Conservation (phyloP, 2,888 invertebrate genomes). For the Dromius quadrimaculatus region DNA sequence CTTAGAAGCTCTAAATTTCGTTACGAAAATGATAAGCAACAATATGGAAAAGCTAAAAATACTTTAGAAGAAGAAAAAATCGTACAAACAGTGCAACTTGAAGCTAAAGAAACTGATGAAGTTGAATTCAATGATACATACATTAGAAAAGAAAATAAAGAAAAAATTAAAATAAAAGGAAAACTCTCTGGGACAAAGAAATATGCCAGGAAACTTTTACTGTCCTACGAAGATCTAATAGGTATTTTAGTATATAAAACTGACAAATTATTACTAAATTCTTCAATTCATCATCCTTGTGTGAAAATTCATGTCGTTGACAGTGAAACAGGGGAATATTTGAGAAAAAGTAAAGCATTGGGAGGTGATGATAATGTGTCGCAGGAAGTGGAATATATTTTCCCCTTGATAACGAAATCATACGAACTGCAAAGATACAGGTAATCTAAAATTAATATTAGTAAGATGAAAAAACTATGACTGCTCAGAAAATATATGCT, state of each 20-base stretch:
- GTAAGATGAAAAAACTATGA: too few species aligned
- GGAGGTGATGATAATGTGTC: slow-evolving; percentile 67
- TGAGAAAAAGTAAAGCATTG: slow-evolving; percentile 66
- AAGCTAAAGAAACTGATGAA: background rate
- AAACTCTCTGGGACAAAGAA: slow-evolving; percentile 1
- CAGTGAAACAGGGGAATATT: slow-evolving; percentile 69
- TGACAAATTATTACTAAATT: slow-evolving; percentile 72
- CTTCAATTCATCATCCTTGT: slow-evolving; percentile 72
- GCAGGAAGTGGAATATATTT: slow-evolving; percentile 65
- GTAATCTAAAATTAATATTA: too few species aligned
- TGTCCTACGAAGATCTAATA: slow-evolving; percentile 63
- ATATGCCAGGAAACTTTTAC: slow-evolving; percentile 23
- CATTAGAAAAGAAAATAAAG: background rate
- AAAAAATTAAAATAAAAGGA: slow-evolving; percentile 31
- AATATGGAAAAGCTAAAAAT: background rate
- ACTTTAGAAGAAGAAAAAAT: background rate
- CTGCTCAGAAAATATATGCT: too few species aligned
- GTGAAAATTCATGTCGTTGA: slow-evolving; percentile 74
- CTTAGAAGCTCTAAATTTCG: background rate
- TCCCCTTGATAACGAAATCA: slow-evolving; percentile 73
- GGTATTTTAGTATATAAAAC: slow-evolving; percentile 71
- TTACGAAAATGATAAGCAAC: background rate
- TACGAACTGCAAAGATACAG: slow-evolving; percentile 72
- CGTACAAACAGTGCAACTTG: background rate
- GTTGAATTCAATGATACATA: background rate